Base-by-base conservation (phyloP, 2,797 vertebrate genomes). In the Varecia variegata region DNA sequence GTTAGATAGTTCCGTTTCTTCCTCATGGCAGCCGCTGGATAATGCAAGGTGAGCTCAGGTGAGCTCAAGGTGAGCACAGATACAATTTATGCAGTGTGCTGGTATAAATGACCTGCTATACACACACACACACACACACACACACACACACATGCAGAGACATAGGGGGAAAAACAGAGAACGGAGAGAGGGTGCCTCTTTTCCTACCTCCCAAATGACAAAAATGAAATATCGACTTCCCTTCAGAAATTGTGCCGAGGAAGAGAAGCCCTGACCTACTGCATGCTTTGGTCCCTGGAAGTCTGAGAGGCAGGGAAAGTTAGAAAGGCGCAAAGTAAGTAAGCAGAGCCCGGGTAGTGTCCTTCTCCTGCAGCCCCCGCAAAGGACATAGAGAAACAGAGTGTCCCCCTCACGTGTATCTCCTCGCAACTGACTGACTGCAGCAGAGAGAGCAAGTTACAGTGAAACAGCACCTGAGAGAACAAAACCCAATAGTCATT, bases 141-240 rank as follows among this genome's bases (percentile, higher is more conserved):
- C 35, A 2, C 21, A 14, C 3, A 2, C 1, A 4, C 11, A 7
- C 2, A 40, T 11, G 14, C 2, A 32, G 1, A 52, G 1, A 43
- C 3, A 23, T 0, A 23, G 27, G 21, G 58, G 13, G 13, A 4
- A 35, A 21, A 11, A 54, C 15, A 45, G 0, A 21, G 7, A 32
- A 43, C 3, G 65, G 40, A 30, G 32, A 80, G 52, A 32, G 23
- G 11, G 6, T n/a, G 47, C 13, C 23, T 54, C 40, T 77, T 47
- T 85, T 45, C 52, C 43, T 27, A 58, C 77, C 40, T 89, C 52
- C 58, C 80, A 91, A 60, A 86, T 27, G 32, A 35, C 62, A 73
- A 83, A 73, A 83, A 13, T 45, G 8, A 62, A 73, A 73, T 35
- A 52, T 1, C 1, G 1, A 71, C 62, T 76, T 71, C 4, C 50